phyloP scores from a whole-genome alignment of 2,797 vertebrate genomes.

The Propithecus deckenii region DNA sequence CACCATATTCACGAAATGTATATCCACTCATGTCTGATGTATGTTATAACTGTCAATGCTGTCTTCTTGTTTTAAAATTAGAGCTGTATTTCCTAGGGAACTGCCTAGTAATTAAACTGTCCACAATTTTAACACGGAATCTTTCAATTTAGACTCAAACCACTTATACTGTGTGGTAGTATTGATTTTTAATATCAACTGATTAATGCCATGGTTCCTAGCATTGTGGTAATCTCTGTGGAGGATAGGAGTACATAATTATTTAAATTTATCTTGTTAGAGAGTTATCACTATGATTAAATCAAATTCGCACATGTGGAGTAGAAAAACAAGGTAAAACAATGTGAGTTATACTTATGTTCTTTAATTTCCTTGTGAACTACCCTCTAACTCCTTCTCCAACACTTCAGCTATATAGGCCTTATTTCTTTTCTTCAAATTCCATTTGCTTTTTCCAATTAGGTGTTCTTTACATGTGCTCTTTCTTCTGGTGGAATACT shows the following conservation, averaged over 20 bases:
- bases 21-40: accelerated
- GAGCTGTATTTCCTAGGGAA: conserved; percentile 2
- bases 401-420: not conserved
- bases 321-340: not conserved
- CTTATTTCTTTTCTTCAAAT: not conserved
- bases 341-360: not conserved
- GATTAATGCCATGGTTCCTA: not conserved
- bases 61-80: not conserved
- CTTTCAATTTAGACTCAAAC: not conserved
- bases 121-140: not conserved
- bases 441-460: not conserved
- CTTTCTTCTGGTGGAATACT: not conserved
- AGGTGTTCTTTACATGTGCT: not conserved
- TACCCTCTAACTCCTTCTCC: not conserved
- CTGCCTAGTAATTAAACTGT: not conserved
- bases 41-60: not conserved
- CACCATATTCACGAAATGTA: not conserved
- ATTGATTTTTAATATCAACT: not conserved
- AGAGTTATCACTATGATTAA: not conserved
- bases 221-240: not conserved
- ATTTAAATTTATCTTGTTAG: not conserved
- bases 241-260: not conserved
- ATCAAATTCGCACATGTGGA: not conserved
- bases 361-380: not conserved
- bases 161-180: not conserved